Evolutionary conservation across 2,113 vertebrate genomes (phyloP).

Genomic region (Nothoprocta perdicaria): DNA sequence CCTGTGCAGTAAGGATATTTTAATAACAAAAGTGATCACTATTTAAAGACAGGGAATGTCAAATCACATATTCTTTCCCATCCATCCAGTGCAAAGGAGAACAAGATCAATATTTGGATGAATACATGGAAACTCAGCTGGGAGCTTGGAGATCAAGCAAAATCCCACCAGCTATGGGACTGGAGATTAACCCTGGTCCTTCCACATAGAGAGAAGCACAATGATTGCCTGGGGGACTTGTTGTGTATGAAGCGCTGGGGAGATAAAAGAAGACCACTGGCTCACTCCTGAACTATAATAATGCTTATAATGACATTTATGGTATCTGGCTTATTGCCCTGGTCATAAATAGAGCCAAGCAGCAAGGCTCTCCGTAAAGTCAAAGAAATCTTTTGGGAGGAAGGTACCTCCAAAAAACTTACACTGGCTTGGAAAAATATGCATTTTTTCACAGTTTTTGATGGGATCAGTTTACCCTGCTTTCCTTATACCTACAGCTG

Average conservation of each 20-base stretch:
- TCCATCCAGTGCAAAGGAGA: background rate
- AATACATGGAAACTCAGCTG: background rate
- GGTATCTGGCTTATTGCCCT: background rate
- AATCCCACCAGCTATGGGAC: background rate
- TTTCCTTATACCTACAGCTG: background rate
- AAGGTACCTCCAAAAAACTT: rapidly evolving
- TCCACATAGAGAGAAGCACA: background rate
- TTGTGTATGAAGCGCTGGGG: background rate
- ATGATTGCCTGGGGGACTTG: background rate
- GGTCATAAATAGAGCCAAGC: background rate
- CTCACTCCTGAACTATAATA: background rate
- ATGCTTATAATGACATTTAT: too few species aligned
- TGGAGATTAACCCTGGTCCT: background rate
- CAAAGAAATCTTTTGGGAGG: background rate
- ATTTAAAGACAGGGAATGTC: constrained; percentile 2
- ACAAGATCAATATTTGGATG: background rate
- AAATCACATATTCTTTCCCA: background rate
- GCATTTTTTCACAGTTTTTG: background rate
- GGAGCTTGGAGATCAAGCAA: background rate
- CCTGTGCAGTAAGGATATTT: background rate
- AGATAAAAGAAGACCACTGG: background rate
- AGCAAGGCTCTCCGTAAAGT: background rate
- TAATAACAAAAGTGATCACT: background rate
- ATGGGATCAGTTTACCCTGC: background rate
- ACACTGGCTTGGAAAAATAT: background rate